Evolutionary conservation across 1,140 invertebrate genomes (phyloP).

Genomic region (Sipha flava): DNA sequence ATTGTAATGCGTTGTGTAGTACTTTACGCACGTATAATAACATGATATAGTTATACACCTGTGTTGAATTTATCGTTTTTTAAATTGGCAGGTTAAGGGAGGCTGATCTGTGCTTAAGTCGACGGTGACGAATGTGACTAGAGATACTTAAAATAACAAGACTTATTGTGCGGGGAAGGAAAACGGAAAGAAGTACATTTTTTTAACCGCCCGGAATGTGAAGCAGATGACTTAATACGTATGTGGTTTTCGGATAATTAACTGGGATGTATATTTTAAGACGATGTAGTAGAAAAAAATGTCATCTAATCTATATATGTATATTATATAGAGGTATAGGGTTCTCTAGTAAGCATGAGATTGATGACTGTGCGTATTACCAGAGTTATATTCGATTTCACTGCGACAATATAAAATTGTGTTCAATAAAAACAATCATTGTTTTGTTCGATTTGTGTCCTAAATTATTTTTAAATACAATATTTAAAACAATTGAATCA

Average conservation of each 20-base stretch:
- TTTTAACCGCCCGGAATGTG: slow-evolving; percentile 23
- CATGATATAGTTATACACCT: not conserved
- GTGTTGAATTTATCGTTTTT: slow-evolving; percentile 21
- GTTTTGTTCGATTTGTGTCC: no score
- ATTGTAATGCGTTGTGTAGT: not conserved
- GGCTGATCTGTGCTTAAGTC: not conserved
- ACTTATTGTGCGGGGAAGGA: not conserved
- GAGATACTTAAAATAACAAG: slow-evolving; percentile 22
- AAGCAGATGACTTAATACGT: slow-evolving; percentile 27
- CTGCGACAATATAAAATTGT: no score
- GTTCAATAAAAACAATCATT: no score
- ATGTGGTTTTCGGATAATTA: slow-evolving; percentile 30
- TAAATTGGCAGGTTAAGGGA: not conserved
- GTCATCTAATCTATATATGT: slow-evolving; percentile 2
- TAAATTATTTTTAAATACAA: no score
- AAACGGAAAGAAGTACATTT: not conserved
- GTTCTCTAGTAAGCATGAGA: not conserved
- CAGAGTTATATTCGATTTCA: slow-evolving; percentile 7
- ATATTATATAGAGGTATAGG: not conserved
- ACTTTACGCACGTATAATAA: not conserved
- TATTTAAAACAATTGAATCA: no score
- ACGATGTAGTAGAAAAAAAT: slow-evolving; percentile 1
- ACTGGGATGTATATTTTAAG: slow-evolving; percentile 20
- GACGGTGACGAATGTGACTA: slow-evolving; percentile 15
- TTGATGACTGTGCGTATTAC: not conserved